These are phyloP conservation scores for Diaphora mendica DNA, from an alignment of 2,888 invertebrate species.

Conservation along the genomic window DNA sequence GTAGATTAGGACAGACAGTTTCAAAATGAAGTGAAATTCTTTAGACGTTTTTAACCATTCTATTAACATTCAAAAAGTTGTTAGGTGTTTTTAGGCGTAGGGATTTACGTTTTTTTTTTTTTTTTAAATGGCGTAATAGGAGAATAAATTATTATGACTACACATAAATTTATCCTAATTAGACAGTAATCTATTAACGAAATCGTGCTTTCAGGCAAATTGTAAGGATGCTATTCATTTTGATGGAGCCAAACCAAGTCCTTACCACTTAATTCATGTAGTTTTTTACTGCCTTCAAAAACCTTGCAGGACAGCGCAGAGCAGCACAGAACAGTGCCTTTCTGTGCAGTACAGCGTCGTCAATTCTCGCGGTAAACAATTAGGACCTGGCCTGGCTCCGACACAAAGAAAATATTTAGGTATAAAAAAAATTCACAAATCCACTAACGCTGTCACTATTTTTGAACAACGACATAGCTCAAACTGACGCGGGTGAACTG, in stretches of 20 bases:
- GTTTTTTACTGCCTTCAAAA: not conserved
- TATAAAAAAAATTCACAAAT: constrained; percentile 34
- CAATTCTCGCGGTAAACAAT: not conserved
- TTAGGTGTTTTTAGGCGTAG: not conserved
- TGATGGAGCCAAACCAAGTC: not conserved
- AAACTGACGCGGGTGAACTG: constrained; percentile 49
- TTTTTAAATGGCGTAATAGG: not conserved
- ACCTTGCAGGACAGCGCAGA: not conserved
- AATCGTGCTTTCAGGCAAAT: constrained; percentile 4
- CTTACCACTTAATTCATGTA: not conserved
- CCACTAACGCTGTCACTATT: constrained; percentile 80
- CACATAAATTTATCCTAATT: not conserved
- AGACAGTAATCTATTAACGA: not conserved
- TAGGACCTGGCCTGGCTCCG: not conserved
- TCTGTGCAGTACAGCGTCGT: not conserved
- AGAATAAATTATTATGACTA: not conserved
- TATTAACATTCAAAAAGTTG: not conserved
- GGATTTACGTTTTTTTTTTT: no score
- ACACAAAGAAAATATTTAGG: constrained; percentile 16
- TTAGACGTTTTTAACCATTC: not conserved
- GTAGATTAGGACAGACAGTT: not conserved
- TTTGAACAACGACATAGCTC: constrained; percentile 76
- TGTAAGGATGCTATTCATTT: not conserved
- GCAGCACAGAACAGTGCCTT: not conserved
- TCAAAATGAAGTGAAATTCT: not conserved